Conservation (phyloP, 2,113 vertebrate genomes). For the Hylia prasina region DNA sequence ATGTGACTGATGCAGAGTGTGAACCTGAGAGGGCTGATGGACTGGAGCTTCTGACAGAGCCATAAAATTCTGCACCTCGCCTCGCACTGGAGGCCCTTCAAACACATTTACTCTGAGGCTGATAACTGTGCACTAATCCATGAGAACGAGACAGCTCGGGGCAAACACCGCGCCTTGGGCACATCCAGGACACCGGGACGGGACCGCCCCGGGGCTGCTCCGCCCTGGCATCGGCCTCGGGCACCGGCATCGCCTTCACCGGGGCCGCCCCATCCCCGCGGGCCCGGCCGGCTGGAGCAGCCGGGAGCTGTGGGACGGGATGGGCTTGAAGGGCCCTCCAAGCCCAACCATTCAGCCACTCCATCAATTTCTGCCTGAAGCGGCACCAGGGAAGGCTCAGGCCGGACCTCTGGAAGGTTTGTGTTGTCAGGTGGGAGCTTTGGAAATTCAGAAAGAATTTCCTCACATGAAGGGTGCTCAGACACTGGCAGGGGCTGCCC, state of each 20-base stretch:
- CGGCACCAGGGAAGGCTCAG: neutral
- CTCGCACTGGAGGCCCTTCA: neutral
- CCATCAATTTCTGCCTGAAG: rapidly evolving
- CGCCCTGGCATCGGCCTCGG: rapidly evolving
- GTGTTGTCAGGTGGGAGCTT: neutral
- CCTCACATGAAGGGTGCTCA: neutral
- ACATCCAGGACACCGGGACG: rapidly evolving
- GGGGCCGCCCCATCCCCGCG: neutral
- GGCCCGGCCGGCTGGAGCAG: neutral
- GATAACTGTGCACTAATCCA: neutral
- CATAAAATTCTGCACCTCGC: too few relatives aligned
- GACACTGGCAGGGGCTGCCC: neutral
- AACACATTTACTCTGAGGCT: rapidly evolving
- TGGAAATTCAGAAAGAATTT: neutral
- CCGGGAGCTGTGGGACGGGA: neutral
- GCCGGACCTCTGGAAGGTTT: too few relatives aligned
- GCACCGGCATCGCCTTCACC: neutral
- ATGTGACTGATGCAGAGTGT: rapidly evolving
- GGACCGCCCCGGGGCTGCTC: rapidly evolving
- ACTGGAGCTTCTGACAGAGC: neutral
- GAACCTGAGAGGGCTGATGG: neutral
- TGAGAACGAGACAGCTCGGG: rapidly evolving
- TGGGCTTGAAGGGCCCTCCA: too few relatives aligned
- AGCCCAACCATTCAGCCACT: rapidly evolving
- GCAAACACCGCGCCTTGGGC: rapidly evolving